Conservation (phyloP, 2,888 invertebrate species). For the Beris morrisii region DNA sequence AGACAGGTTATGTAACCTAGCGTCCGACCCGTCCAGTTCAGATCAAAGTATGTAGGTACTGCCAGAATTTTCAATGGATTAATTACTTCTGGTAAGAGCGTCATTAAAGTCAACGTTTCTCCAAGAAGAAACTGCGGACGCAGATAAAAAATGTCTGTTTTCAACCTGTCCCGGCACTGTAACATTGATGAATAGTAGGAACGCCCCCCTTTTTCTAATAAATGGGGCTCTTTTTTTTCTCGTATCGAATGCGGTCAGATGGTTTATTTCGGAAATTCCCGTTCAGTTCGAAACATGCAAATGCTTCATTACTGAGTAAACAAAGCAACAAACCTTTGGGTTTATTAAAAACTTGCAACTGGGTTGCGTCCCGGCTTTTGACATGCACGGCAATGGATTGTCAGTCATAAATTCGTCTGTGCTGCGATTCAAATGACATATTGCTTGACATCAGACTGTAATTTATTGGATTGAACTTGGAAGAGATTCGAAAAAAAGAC, state of each 20-base stretch:
- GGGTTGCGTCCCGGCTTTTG: too few relatives aligned
- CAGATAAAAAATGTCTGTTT: conserved; percentile 13
- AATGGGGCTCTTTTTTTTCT: conserved; percentile 3
- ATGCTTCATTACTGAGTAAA: neutral
- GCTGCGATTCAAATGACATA: too few relatives aligned
- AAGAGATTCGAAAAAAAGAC: neutral
- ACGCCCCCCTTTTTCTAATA: conserved; percentile 24
- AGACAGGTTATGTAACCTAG: too few relatives aligned
- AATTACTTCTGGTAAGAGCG: conserved; percentile 13
- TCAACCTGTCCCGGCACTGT: conserved; percentile 22
- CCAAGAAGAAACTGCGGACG: neutral
- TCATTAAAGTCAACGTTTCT: conserved; percentile 16
- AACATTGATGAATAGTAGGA: conserved; percentile 28
- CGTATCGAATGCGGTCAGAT: conserved; percentile 1
- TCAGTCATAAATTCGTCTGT: too few relatives aligned
- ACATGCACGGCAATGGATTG: too few relatives aligned
- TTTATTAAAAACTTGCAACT: neutral
- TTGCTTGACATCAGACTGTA: too few relatives aligned
- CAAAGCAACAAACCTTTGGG: conserved; percentile 8
- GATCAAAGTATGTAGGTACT: conserved; percentile 14
- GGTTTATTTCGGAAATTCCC: conserved; percentile 10
- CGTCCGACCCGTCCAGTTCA: too few relatives aligned
- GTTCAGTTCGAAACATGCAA: conserved; percentile 20
- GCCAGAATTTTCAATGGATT: conserved; percentile 19
- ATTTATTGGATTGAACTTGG: too few relatives aligned